Evolutionary conservation across 2,113 vertebrate species (phyloP).

Genomic region (Opisthocomus hoazin): DNA sequence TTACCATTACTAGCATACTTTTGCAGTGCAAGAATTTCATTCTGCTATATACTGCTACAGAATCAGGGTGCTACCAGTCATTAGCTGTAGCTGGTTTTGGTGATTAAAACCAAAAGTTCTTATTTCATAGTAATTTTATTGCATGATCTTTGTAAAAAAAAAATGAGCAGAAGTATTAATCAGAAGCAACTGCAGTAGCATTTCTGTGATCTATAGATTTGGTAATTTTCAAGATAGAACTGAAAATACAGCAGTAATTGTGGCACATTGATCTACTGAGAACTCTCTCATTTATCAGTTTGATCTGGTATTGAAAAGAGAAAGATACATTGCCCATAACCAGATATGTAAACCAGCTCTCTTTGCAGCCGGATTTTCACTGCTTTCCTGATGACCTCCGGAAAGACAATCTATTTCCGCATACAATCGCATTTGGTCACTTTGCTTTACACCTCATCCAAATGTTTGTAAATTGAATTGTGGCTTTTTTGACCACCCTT

Average conservation of each 20-base stretch:
- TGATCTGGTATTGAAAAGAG: background rate
- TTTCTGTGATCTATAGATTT: background rate
- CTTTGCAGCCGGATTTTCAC: background rate
- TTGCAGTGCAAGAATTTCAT: background rate
- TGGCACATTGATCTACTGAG: background rate
- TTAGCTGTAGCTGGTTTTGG: background rate
- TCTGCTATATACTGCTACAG: background rate
- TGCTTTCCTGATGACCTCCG: background rate
- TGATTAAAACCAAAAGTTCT: background rate
- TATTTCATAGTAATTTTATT: background rate
- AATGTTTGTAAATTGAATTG: background rate
- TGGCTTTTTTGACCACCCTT: background rate
- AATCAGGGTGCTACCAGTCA: background rate
- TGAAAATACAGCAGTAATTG: background rate
- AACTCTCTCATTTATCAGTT: background rate
- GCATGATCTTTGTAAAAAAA: background rate
- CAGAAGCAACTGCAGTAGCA: background rate
- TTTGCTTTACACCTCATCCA: background rate
- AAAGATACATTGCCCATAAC: background rate
- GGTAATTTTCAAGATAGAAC: background rate
- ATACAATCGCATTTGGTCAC: background rate
- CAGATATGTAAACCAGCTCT: background rate
- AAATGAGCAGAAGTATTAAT: background rate
- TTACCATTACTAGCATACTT: background rate
- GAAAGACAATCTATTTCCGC: background rate